Evolutionary conservation across 2,888 invertebrate genomes (phyloP), one percentile per base, ranked within the genome.

Genomic region (Mesochorus sp.): DNA sequence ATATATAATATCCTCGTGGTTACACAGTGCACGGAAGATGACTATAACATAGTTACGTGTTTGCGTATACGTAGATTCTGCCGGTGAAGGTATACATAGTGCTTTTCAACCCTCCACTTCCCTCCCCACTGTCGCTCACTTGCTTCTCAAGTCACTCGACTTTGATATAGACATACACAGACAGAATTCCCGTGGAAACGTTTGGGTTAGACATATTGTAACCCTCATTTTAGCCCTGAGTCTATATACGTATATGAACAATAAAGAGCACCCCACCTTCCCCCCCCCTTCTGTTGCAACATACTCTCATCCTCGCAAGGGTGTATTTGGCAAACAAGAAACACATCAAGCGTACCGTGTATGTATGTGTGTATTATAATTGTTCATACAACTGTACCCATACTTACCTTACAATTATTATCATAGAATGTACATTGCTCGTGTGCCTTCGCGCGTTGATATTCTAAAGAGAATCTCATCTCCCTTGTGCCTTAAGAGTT

Each of bases 31-130:
- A 28, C 31, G 39, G 12, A 42, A 57, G 49, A 24, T 31, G 44
- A 59, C 42, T 61, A 61, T 44, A 62, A 74, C 61, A 44, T 47
- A 44, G 67, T 74, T 74, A 67, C 24, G 74, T 74, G 74, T 67
- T 74, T 74, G 67, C 74, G 34, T 62, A 67, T 53, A 62, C 67
- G 39, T 37, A 61, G 12, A 62, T 28, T 28, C 37, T 55, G 44
- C 55, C 55, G 28, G n/a, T n/a, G n/a, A n/a, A n/a, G n/a, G n/a
- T n/a, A n/a, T n/a, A n/a, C n/a, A n/a, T n/a, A n/a, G n/a, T 71
- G 51, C 28, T 34, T 42, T 31, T 19, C 17, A 34, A 2, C 14
- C 47, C n/a, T 24, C 31, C 24, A 37, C 55, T 12, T 24, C 39
- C 4, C 14, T 34, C n/a, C 24, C 31, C 24, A 37, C 55, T 12